Evolutionary conservation across 2,113 vertebrate genomes (phyloP), one percentile per base, ranked within the genome.

Genomic region (Redunca redunca): DNA sequence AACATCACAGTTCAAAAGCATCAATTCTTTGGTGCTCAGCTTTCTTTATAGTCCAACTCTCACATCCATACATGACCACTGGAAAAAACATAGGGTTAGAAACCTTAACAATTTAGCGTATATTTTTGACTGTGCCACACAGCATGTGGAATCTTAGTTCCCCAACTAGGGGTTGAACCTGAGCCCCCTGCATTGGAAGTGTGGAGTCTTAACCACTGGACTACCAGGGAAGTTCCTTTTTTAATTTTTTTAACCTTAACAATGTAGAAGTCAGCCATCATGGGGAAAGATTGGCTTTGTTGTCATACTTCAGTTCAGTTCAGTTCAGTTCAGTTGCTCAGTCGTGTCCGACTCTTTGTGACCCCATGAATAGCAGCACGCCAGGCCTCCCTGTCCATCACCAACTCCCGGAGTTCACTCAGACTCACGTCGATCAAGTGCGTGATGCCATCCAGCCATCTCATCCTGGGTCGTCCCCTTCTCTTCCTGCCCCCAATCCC

Each of bases 1-100:
- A 67, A 67, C 33, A 67, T 0, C 2, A 67, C 64, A 67, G 64
- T 67, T 9, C 30, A 67, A 67, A 67, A 67, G 62, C 62, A 67
- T 67, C 3, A n/a, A n/a, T 67, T 67, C 33, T 67, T 36, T n/a
- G 17, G 33, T 0, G 0, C 64, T 67, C 64, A 36, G 17, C n/a
- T 67, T 67, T 67, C 64, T 67, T 67, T 67, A 36, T 67, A 67
- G 64, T 36, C 33, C 64, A 67, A 67, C 33, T 67, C 33, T 21
- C 64, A 67, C 17, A 11, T 67, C 64, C 33, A 67, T 36, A n/a
- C 64, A 36, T 36, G 64, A 67, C 16, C 64, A 36, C 17, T 21
- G 64, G 64, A 21, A 67, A 67, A 67, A 67, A 16, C 7, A 5
- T 0, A 4, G n/a, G 3, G 6, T 77, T 26, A 21, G 81, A 43